phyloP scores from a whole-genome alignment of 2,113 vertebrate genomes.

The Pachyramphus minor region DNA sequence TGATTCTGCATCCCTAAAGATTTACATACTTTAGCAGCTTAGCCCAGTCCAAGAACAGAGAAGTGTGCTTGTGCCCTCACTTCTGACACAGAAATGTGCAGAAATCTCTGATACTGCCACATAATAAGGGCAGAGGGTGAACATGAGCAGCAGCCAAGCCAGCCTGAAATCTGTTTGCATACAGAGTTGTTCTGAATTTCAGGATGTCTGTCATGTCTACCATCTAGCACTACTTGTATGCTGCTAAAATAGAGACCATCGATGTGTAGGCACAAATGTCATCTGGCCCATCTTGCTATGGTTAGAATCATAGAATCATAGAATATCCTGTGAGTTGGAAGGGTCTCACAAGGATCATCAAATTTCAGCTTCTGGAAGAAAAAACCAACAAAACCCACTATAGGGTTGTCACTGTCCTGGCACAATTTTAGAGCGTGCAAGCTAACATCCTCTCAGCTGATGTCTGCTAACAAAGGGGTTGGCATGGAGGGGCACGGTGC shows the following conservation, averaged over 20 bases:
- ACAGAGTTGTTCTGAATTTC: not conserved
- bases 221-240: accelerated
- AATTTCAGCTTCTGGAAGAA: accelerated
- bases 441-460: accelerated
- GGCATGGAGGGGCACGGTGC: accelerated
- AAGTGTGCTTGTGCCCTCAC: not conserved
- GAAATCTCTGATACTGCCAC: not conserved
- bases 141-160: not conserved
- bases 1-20: not conserved
- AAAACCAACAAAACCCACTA: not conserved
- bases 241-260: accelerated
- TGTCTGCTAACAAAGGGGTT: accelerated
- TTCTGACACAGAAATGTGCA: not conserved
- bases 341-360: not conserved
- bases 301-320: not conserved
- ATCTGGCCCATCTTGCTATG: not conserved
- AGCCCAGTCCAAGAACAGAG: not conserved
- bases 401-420: accelerated
- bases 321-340: not conserved
- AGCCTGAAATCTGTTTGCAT: not conserved
- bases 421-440: not conserved
- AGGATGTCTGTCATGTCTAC: accelerated
- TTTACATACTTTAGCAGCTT: not conserved
- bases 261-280: not conserved
- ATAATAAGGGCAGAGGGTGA: not conserved